Evolutionary conservation across 2,888 invertebrate species (phyloP).

Genomic region (Caenorhabditis sp.): DNA sequence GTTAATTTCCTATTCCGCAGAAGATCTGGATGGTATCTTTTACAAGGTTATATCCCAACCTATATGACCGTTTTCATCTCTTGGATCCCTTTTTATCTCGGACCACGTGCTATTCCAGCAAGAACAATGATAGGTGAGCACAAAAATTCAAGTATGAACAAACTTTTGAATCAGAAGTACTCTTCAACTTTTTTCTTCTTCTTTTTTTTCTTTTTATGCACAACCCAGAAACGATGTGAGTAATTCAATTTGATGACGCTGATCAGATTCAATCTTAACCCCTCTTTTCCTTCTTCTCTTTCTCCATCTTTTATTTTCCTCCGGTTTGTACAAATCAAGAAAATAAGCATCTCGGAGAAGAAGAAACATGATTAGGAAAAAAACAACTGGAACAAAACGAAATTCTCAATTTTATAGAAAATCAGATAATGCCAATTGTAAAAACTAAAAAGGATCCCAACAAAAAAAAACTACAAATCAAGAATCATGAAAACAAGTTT

Average conservation of each 20-base stretch:
- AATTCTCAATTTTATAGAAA: too few relatives aligned
- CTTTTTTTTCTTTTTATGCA: neutral
- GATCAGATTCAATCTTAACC: constrained; percentile 32
- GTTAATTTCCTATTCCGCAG: constrained; percentile 67
- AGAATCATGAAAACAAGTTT: too few relatives aligned
- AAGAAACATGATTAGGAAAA: neutral
- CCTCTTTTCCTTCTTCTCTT: neutral
- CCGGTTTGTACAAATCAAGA: neutral
- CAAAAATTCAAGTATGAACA: neutral
- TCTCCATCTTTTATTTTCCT: neutral
- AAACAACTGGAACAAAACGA: neutral
- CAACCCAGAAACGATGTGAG: constrained; percentile 7
- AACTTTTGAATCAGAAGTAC: neutral
- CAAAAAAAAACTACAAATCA: too few relatives aligned
- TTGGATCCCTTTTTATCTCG: constrained; percentile 71
- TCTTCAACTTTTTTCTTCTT: constrained; percentile 1
- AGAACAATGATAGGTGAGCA: constrained; percentile 67
- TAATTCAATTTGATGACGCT: constrained; percentile 41
- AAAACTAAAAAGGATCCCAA: too few relatives aligned
- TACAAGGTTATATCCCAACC: constrained; percentile 71
- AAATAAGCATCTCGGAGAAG: neutral
- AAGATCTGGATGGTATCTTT: constrained; percentile 70
- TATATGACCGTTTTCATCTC: constrained; percentile 71
- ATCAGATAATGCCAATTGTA: too few relatives aligned
- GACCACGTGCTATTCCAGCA: constrained; percentile 68